phyloP scores from a whole-genome alignment of 2,113 vertebrate genomes.

The Coracopsis vasa region DNA sequence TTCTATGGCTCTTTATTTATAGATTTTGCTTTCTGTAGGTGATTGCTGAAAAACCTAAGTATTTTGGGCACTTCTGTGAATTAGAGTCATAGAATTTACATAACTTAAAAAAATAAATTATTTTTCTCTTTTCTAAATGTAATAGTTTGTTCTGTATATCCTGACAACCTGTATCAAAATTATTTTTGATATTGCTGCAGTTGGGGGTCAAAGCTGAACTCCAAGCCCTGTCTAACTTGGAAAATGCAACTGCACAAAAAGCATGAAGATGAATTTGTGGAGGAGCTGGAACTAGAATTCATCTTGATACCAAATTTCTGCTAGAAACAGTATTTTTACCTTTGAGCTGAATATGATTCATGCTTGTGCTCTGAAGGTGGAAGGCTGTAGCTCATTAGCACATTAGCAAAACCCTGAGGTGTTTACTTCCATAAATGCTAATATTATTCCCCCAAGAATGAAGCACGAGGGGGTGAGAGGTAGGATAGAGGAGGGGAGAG shows the following conservation, averaged over 20 bases:
- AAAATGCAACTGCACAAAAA: neutral
- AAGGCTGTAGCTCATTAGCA: conserved; percentile 29
- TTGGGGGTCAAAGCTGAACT: neutral
- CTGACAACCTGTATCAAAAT: neutral
- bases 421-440: conserved; percentile 11
- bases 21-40: neutral
- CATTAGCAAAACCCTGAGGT: conserved; percentile 21
- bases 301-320: neutral
- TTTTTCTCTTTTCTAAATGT: neutral
- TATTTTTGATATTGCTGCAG: neutral
- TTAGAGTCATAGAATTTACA: accelerated
- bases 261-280: neutral
- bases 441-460: neutral
- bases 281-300: neutral
- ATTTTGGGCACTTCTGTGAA: neutral
- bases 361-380: conserved; percentile 36
- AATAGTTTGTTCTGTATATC: neutral
- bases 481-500: neutral
- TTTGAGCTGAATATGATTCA: neutral
- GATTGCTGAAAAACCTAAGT: neutral
- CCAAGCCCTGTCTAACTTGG: neutral
- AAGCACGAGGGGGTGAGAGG: neutral
- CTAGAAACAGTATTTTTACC: conserved; percentile 1
- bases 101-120: neutral
- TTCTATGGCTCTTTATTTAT: neutral